phyloP scores from a whole-genome alignment of 2,113 vertebrate species.

The Malurus melanocephalus region DNA sequence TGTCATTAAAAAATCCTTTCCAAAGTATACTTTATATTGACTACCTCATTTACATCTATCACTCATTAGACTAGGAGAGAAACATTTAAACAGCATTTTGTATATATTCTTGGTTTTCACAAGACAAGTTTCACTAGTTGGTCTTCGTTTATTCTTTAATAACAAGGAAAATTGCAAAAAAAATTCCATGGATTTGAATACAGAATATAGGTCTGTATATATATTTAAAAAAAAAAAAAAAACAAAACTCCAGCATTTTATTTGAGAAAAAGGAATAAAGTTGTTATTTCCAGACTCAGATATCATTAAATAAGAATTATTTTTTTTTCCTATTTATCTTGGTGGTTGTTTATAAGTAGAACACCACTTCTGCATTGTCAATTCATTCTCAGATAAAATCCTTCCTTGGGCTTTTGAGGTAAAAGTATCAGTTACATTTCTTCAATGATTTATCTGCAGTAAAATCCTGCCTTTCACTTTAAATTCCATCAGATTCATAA shows the following conservation, averaged over 20 bases:
- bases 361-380: not conserved
- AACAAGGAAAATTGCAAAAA: not conserved
- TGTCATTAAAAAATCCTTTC: not conserved
- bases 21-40: not conserved
- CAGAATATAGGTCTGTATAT: not conserved
- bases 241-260: not conserved
- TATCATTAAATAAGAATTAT: not conserved
- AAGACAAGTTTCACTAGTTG: not conserved
- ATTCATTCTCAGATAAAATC: not conserved
- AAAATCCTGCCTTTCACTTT: conserved; percentile 14
- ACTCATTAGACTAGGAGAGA: not conserved
- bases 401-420: not conserved
- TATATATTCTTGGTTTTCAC: not conserved
- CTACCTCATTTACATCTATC: not conserved
- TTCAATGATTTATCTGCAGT: not conserved
- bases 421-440: conserved; percentile 2
- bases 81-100: not conserved
- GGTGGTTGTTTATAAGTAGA: not conserved
- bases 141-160: not conserved
- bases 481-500: not conserved
- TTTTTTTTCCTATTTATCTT: not conserved
- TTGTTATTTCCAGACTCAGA: not conserved
- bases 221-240: not conserved
- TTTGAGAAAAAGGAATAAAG: not conserved
- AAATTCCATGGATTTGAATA: not conserved